Conservation (phyloP, 2,797 vertebrate species). For the Pangasius macronema region DNA sequence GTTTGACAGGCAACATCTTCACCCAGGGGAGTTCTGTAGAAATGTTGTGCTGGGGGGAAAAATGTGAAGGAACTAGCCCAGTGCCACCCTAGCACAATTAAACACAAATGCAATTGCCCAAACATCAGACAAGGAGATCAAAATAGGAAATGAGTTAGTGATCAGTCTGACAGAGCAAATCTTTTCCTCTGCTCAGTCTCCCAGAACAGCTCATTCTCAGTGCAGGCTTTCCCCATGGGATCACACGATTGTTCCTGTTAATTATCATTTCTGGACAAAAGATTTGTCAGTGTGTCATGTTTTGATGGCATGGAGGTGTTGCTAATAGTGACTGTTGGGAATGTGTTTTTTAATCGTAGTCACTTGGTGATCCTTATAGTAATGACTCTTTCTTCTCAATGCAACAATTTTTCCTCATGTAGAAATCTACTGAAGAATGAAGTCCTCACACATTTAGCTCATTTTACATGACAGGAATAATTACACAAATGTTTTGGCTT, state of each 20-base stretch:
- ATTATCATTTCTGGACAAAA: constrained; percentile 47
- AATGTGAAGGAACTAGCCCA: constrained; percentile 62
- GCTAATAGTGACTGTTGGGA: constrained; percentile 51
- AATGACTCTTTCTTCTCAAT: constrained; percentile 15
- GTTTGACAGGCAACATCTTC: constrained; percentile 57
- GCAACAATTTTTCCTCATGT: constrained; percentile 8
- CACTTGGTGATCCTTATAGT: constrained; percentile 19
- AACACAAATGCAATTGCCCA: constrained; percentile 60
- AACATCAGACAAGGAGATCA: constrained; percentile 53
- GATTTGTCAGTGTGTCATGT: constrained; percentile 52
- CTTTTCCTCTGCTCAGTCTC: constrained; percentile 41
- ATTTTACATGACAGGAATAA: not conserved
- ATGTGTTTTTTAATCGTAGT: constrained; percentile 33
- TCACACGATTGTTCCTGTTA: constrained; percentile 32
- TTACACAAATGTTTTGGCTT: not conserved
- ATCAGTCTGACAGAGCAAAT: constrained; percentile 54
- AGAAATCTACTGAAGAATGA: not conserved
- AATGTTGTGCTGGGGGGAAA: constrained; percentile 18
- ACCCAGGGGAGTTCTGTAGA: constrained; percentile 48
- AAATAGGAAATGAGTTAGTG: constrained; percentile 48
- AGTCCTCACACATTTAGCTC: not conserved
- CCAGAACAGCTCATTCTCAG: constrained; percentile 43
- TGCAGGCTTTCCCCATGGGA: constrained; percentile 32
- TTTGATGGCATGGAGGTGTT: constrained; percentile 50
- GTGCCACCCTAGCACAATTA: constrained; percentile 64